A percentile compares a stretch with the other conserved stretches of the same genome.
phyloP scores from a whole-genome alignment of 2,888 invertebrate genomes.

The Ditula angustiorana region DNA sequence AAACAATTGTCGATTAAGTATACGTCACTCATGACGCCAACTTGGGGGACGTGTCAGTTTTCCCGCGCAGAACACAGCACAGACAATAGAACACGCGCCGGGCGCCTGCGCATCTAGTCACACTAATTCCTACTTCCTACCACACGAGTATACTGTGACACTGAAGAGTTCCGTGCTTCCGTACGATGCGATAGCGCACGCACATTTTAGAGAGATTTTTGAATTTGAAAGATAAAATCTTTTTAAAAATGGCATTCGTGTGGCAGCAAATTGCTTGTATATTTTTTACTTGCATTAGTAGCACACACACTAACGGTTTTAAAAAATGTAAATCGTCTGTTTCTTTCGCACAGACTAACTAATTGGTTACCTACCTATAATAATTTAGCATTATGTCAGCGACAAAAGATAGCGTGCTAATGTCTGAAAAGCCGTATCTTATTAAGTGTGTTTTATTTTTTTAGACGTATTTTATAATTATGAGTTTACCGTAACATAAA shows the following conservation, averaged over 20 bases:
- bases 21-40: conserved; percentile 28
- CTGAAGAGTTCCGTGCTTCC: conserved; percentile 16
- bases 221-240: conserved; percentile 23
- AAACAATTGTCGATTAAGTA: conserved; percentile 25
- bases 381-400: too few relatives aligned
- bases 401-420: too few relatives aligned
- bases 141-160: conserved; percentile 34
- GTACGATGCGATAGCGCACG: conserved; percentile 37
- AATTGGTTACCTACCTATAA: too few relatives aligned
- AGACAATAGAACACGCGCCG: conserved; percentile 56
- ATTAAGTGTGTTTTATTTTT: too few relatives aligned
- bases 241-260: conserved; percentile 26
- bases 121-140: conserved; percentile 61
- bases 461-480: too few relatives aligned
- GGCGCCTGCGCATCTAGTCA: conserved; percentile 48
- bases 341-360: too few relatives aligned
- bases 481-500: too few relatives aligned
- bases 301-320: background rate
- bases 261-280: conserved; percentile 17
- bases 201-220: conserved; percentile 23
- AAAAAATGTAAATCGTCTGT: too few relatives aligned
- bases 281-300: too few relatives aligned
- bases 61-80: conserved; percentile 43
- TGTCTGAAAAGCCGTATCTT: too few relatives aligned
- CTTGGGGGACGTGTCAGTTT: conserved; percentile 46